phyloP scores from a whole-genome alignment of 2,888 invertebrate genomes.

The Toxonevra muliebris region DNA sequence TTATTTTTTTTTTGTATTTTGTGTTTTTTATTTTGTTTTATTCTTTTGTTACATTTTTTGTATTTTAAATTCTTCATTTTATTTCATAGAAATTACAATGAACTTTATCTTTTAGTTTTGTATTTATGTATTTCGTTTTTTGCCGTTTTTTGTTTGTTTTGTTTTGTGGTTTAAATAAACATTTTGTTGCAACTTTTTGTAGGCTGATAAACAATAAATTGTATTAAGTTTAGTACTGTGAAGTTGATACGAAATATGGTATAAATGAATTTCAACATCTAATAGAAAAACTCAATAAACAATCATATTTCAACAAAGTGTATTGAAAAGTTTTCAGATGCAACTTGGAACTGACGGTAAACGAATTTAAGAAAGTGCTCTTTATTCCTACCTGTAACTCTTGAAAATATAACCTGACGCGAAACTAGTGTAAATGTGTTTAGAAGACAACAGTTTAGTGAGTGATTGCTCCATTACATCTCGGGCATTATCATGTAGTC shows the following conservation, averaged over 20 bases:
- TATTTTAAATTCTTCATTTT: constrained; percentile 41
- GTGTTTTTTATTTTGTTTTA: constrained; percentile 29
- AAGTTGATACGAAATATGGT: no score
- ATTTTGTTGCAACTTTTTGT: no score
- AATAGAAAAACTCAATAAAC: neutral
- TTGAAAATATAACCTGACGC: no score
- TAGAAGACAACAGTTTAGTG: no score
- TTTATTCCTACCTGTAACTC: no score
- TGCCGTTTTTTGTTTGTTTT: constrained; percentile 18
- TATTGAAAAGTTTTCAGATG: constrained; percentile 2
- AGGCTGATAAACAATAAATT: no score
- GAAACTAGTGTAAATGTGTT: no score
- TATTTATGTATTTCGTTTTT: constrained; percentile 36
- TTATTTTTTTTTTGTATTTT: constrained; percentile 39
- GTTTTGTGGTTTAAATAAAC: constrained; percentile 21
- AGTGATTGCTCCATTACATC: no score
- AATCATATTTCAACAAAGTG: constrained; percentile 2
- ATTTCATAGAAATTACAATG: constrained; percentile 57
- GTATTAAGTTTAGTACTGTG: no score
- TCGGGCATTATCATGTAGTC: no score
- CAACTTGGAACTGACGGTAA: no score
- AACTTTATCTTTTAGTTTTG: constrained; percentile 39
- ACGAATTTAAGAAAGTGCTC: no score
- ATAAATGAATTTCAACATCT: neutral
- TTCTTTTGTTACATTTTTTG: constrained; percentile 34